These are phyloP conservation scores for Hyppa rectilinea DNA, from an alignment of 2,888 invertebrate species.

Conservation along the genomic window DNA sequence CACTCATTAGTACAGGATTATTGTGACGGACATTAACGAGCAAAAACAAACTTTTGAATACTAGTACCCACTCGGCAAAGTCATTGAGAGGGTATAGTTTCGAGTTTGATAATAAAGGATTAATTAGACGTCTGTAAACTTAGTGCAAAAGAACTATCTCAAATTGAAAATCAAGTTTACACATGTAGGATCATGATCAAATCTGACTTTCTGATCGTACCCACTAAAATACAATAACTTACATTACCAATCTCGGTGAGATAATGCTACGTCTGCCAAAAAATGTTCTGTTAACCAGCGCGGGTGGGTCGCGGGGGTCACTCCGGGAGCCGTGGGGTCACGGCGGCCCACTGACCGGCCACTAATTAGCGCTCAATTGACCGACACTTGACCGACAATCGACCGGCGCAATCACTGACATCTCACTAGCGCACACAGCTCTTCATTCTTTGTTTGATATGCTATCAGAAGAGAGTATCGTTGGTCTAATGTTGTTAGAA, in stretches of 20 bases:
- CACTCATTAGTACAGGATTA: slow-evolving; percentile 5
- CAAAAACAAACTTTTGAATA: background rate
- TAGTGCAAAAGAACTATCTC: background rate
- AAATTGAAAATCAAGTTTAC: background rate
- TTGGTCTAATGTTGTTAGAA: background rate
- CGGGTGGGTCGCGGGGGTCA: slow-evolving; percentile 13
- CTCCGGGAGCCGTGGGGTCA: background rate
- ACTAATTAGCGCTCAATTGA: slow-evolving; percentile 71
- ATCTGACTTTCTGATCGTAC: background rate
- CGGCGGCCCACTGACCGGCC: slow-evolving; percentile 58
- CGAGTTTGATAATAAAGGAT: background rate
- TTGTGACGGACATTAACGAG: slow-evolving; percentile 7
- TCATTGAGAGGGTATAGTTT: slow-evolving; percentile 18
- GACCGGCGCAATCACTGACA: slow-evolving; percentile 46
- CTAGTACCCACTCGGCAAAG: background rate
- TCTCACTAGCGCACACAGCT: slow-evolving; percentile 10
- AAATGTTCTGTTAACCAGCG: background rate
- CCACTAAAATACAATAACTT: background rate
- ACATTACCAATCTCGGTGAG: background rate
- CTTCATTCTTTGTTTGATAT: slow-evolving; percentile 2
- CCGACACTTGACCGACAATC: slow-evolving; percentile 63
- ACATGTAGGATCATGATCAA: background rate
- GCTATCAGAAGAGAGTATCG: background rate
- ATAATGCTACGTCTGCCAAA: background rate
- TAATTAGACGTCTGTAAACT: slow-evolving; percentile 3